Conservation (phyloP, 2,113 vertebrate genomes). For the Heloderma charlesbogerti region DNA sequence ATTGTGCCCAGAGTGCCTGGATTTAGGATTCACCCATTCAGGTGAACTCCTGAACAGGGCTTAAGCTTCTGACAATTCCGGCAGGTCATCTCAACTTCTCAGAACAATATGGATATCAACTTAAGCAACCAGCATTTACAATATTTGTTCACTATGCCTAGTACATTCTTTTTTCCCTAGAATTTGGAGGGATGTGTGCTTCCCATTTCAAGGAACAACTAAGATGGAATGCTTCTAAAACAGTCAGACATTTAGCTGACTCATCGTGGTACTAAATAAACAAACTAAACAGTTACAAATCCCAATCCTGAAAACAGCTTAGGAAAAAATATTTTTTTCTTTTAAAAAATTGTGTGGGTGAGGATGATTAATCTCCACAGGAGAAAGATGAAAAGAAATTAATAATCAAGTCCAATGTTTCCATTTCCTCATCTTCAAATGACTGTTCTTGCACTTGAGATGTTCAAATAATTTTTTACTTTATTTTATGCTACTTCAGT, state of each 20-base stretch:
- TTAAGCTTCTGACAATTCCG: not conserved
- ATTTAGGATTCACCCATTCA: too few species aligned
- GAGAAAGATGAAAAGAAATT: not conserved
- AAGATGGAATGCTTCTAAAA: not conserved
- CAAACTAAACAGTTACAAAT: not conserved
- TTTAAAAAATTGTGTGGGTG: not conserved
- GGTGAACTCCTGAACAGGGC: too few species aligned
- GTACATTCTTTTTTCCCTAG: not conserved
- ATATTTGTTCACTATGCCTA: not conserved
- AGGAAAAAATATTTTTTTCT: not conserved
- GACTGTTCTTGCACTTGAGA: not conserved
- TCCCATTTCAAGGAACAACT: not conserved
- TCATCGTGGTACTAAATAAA: not conserved
- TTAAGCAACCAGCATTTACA: not conserved
- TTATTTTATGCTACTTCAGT: not conserved
- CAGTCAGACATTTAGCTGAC: not conserved
- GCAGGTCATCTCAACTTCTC: not conserved
- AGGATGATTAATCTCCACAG: not conserved
- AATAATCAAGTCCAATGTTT: not conserved
- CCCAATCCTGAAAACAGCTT: not conserved
- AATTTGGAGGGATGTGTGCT: not conserved
- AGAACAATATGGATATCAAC: not conserved
- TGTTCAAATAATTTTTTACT: not conserved
- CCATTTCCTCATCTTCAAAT: not conserved
- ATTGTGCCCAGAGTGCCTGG: too few species aligned